Evolutionary conservation across 2,797 vertebrate genomes (phyloP).

Genomic region (Parotocinclus haroldoi): DNA sequence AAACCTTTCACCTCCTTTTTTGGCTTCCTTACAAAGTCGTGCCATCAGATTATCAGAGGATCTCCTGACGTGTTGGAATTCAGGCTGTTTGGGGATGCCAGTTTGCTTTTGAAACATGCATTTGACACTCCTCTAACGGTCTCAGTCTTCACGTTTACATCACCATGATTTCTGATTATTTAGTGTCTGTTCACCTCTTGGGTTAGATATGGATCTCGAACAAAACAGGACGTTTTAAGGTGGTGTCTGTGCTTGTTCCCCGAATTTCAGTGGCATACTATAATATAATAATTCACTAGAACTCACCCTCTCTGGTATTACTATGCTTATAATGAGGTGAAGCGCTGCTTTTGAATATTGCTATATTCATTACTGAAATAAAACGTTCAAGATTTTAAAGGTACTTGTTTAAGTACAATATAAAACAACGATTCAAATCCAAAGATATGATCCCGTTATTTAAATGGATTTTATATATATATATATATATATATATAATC

Average conservation of each 20-base stretch:
- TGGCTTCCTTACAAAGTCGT: background rate
- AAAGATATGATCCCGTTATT: no score
- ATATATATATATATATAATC: no score
- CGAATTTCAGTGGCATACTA: conserved; percentile 14
- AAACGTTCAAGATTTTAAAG: no score
- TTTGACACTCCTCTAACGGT: conserved; percentile 32
- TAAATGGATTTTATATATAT: no score
- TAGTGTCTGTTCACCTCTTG: conserved; percentile 31
- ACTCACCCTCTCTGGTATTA: background rate
- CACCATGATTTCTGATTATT: conserved; percentile 30
- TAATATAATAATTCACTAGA: conserved; percentile 13
- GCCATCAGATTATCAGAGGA: background rate
- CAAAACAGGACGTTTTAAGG: conserved; percentile 42
- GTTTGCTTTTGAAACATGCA: conserved; percentile 18
- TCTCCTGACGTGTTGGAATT: conserved; percentile 19
- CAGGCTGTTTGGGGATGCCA: conserved; percentile 28
- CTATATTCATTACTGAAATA: no score
- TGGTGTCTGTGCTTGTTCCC: conserved; percentile 45
- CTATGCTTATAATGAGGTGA: background rate
- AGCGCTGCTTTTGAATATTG: background rate
- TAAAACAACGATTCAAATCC: no score
- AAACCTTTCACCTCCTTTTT: background rate
- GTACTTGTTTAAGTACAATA: no score
- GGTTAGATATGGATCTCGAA: conserved; percentile 48
- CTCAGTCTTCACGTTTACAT: conserved; percentile 13